phyloP scores from a whole-genome alignment of 2,888 invertebrate genomes.

The Gastrophysa polygoni region DNA sequence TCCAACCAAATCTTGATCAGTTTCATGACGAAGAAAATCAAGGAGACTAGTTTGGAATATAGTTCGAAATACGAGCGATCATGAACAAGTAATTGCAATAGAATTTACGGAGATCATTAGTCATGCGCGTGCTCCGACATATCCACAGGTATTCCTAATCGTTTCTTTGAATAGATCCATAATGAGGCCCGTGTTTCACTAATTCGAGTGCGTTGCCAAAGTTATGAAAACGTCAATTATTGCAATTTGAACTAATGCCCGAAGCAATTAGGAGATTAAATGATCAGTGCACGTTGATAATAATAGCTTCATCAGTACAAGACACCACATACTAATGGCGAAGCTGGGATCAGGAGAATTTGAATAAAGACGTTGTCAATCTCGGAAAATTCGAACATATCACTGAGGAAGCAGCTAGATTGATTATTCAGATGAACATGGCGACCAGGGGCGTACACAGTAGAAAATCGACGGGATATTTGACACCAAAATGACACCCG shows the following conservation, averaged over 20 bases:
- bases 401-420: neutral
- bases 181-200: slow-evolving; percentile 8
- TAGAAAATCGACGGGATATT: too few relatives aligned
- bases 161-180: neutral
- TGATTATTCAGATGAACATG: neutral
- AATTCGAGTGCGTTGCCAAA: slow-evolving; percentile 12
- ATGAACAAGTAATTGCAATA: too few relatives aligned
- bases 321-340: neutral
- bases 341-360: neutral
- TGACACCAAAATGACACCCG: too few relatives aligned
- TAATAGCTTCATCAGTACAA: slow-evolving; percentile 25
- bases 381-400: neutral
- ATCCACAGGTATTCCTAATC: neutral
- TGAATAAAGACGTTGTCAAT: neutral
- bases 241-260: slow-evolving; percentile 7
- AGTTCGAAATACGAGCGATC: neutral
- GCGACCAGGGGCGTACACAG: too few relatives aligned
- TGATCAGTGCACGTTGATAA: neutral
- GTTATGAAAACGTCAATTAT: slow-evolving; percentile 12
- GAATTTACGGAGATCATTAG: neutral
- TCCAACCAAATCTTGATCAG: too few relatives aligned
- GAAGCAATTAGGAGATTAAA: neutral
- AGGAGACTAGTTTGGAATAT: too few relatives aligned
- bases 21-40: too few relatives aligned
- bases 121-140: neutral